Conservation (phyloP, 30 jellyfish, hydroid and myxozoan genomes). For the Aurelia coerulea region DNA sequence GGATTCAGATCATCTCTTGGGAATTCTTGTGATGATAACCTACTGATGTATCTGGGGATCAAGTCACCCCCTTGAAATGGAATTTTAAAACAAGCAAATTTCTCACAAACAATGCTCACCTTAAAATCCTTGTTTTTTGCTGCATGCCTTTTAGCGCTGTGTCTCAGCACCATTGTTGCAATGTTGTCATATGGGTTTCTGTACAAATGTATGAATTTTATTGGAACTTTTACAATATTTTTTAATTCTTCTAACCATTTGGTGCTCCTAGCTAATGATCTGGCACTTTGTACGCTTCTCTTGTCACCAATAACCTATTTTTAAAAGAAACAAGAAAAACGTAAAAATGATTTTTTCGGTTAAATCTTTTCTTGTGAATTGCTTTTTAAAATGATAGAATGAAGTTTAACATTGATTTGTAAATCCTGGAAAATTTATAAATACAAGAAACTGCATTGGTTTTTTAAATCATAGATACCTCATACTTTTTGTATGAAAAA, state of each 20-base stretch:
- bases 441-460: no score
- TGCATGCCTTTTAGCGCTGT: conserved; percentile 18
- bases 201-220: conserved; percentile 66
- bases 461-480: no score
- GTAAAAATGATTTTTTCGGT: background rate
- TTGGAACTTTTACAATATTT: conserved; percentile 38
- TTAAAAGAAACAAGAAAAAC: background rate
- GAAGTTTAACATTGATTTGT: no score
- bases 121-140: conserved; percentile 19
- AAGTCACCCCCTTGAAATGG: no score
- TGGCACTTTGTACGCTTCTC: conserved; percentile 50
- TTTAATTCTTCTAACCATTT: conserved; percentile 11
- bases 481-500: no score
- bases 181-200: conserved; percentile 83
- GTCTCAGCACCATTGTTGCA: conserved; percentile 76
- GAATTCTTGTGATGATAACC: no score
- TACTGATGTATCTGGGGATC: no score
- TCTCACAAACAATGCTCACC: background rate
- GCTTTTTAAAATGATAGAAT: no score
- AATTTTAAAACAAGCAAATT: no score
- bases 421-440: no score
- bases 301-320: conserved; percentile 84
- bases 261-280: conserved; percentile 7
- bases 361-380: no score
- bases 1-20: no score